Conservation (phyloP, 2,888 invertebrate species). For the Cheilosia scutellata region DNA sequence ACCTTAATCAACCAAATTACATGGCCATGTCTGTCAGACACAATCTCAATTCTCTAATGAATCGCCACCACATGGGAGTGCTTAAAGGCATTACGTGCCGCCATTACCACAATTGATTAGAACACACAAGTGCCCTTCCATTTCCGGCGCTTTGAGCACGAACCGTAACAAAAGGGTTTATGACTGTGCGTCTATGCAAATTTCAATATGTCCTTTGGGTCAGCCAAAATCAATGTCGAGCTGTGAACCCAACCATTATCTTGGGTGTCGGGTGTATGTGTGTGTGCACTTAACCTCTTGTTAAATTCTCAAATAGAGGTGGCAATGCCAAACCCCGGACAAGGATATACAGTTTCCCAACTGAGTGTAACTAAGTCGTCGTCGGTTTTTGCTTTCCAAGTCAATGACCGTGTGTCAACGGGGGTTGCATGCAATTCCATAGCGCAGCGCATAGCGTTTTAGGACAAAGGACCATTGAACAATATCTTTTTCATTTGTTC, state of each 20-base stretch:
- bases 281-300: constrained; percentile 56
- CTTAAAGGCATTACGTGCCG: constrained; percentile 32
- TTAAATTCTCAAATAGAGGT: constrained; percentile 19
- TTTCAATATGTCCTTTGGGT: constrained; percentile 51
- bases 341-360: constrained; percentile 14
- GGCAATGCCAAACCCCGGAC: background rate
- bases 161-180: constrained; percentile 24
- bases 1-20: constrained; percentile 57
- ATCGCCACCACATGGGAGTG: constrained; percentile 26
- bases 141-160: constrained; percentile 16
- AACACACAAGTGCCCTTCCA: constrained; percentile 21
- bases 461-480: constrained; percentile 50
- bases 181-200: constrained; percentile 13
- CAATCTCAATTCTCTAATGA: constrained; percentile 54
- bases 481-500: constrained; percentile 45
- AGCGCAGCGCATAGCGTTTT: background rate
- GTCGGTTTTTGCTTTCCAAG: constrained; percentile 6
- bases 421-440: constrained; percentile 41
- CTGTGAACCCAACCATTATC: constrained; percentile 35
- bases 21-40: constrained; percentile 24
- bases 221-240: constrained; percentile 58
- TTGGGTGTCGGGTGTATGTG: background rate
- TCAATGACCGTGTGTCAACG: constrained; percentile 49
- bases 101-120: constrained; percentile 37
- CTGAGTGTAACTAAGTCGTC: constrained; percentile 29